phyloP scores from a whole-genome alignment of 2,113 vertebrate species.

The Tor tambroides region DNA sequence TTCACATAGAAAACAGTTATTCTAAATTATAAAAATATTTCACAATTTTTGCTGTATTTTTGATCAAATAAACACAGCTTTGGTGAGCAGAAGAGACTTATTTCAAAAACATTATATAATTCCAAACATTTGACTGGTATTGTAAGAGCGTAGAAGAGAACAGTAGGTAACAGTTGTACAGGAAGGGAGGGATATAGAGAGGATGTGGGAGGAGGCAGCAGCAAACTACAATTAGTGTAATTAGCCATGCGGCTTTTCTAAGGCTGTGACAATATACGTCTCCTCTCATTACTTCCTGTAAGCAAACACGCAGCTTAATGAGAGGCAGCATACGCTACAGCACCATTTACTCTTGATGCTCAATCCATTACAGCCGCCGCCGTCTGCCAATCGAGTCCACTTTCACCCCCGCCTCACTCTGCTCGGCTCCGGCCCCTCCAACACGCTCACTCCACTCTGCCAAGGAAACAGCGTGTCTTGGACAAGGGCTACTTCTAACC shows the following conservation, averaged over 20 bases:
- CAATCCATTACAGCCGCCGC: slow-evolving; percentile 66
- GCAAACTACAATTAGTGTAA: slow-evolving; percentile 78
- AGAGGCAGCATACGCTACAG: slow-evolving; percentile 59
- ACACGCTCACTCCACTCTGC: slow-evolving; percentile 46
- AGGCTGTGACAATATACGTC: slow-evolving; percentile 79
- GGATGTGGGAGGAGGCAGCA: slow-evolving; percentile 49
- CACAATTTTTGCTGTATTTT: too few species aligned
- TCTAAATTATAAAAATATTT: too few species aligned
- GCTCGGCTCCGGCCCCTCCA: slow-evolving; percentile 30
- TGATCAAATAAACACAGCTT: too few species aligned
- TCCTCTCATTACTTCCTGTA: slow-evolving; percentile 77
- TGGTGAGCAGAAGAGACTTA: too few species aligned
- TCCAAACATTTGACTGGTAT: too few species aligned
- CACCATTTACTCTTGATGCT: slow-evolving; percentile 38
- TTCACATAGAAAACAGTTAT: too few species aligned
- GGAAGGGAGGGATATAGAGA: slow-evolving; percentile 23
- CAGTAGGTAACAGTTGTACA: background rate
- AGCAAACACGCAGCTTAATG: slow-evolving; percentile 74
- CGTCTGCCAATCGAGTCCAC: slow-evolving; percentile 72
- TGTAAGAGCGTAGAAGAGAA: background rate
- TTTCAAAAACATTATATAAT: too few species aligned
- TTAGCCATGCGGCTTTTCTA: slow-evolving; percentile 75
- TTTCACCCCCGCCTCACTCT: slow-evolving; percentile 48
- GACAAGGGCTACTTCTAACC: slow-evolving; percentile 52
- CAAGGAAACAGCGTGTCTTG: slow-evolving; percentile 54